Base-by-base conservation (phyloP, 2,888 invertebrate species). In the Polymixis lichenea region DNA sequence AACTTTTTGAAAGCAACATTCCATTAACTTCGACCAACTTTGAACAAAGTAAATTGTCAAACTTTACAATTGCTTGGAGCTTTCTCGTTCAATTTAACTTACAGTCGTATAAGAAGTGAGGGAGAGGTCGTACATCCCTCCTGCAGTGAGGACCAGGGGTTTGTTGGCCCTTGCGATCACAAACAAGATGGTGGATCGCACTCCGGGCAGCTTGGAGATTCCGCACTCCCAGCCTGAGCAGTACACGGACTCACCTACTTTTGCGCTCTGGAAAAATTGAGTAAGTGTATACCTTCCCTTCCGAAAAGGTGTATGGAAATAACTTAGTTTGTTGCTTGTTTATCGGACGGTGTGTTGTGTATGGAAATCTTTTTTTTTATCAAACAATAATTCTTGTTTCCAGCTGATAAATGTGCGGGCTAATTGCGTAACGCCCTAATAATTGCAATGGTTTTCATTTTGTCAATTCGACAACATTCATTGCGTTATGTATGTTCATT, bases 41-140 rank as follows among this genome's bases (percentile, higher is more conserved):
- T 51, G n/a, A 58, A 67, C 67, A 68, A 58, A 81, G 51, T 75
- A 69, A 82, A 83, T 58, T 38, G 56, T 53, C 77, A 66, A 80
- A 84, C 61, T 84, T 84, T 80, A 58, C 72, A 70, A 80, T 60
- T 62, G 53, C 49, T 80, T 28, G 25, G 49, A 69, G 43, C 28
- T 58, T 61, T 65, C 51, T 15, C 11, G 32, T 60, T 75, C 38
- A 67, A 61, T 60, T 38, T 17, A 60, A 90, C 95, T 88, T 89
- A 96, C 96, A 77, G 90, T 90, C 9, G 93, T 91, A 81, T 93
- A 96, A 2, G 95, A 93, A 25, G 87, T 88, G 7, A 96, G 91
- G 0, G 96, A 95, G 0, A 96, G 92, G n/a, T 94, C 90, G 60
- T 94, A 95, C 91, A 96, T 92, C 19, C 95, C 96, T 19, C 96